Base-by-base conservation (phyloP, 1,140 invertebrate genomes). In the Anadara kagoshimensis region DNA sequence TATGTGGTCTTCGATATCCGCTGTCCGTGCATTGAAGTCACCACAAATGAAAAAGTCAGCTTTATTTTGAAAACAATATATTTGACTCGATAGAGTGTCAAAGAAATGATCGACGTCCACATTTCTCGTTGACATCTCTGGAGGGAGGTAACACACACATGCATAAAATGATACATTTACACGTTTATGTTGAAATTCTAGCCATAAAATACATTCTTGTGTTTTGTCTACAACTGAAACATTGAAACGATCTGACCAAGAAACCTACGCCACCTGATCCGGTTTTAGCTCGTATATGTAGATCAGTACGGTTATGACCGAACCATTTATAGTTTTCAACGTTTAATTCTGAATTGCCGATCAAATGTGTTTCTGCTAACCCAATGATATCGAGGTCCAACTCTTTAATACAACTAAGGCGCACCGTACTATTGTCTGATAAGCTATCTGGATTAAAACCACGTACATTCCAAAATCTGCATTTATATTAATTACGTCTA, bases 311-410 rank as follows among this genome's bases (percentile, higher is more conserved):
- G 51, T 69, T 75, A 53, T 75, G 51, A 20, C 73, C 61, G 20
- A 58, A 58, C 66, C 67, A 75, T 29, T 29, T 58, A 65, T 64
- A 75, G n/a, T 66, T 66, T 14, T 62, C 12, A 20, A 75, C 22
- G 47, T 51, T 20, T 20, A 75, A 49, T 58, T 36, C 53, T n/a
- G 58, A 41, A 64, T 64, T 43, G 18, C 53, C 45, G 11, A 29
- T 5, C 22, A 71, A 57, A 69, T 71, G 68, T n/a, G 68, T 59
- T 63, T 76, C 74, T 11, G 62, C 47, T 43, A 76, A 71, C 5
- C 69, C 68, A 20, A 70, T 24, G 24, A 71, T 62, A 64, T 76
- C 49, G 1, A 72, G 24, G 41, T 76, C 36, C 47, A 57, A 43
- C 24, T 59, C 41, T 53, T 62, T 29, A 51, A 66, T 56, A 67